Conservation (phyloP, 2,888 invertebrate genomes). For the Cheilosia grossa region DNA sequence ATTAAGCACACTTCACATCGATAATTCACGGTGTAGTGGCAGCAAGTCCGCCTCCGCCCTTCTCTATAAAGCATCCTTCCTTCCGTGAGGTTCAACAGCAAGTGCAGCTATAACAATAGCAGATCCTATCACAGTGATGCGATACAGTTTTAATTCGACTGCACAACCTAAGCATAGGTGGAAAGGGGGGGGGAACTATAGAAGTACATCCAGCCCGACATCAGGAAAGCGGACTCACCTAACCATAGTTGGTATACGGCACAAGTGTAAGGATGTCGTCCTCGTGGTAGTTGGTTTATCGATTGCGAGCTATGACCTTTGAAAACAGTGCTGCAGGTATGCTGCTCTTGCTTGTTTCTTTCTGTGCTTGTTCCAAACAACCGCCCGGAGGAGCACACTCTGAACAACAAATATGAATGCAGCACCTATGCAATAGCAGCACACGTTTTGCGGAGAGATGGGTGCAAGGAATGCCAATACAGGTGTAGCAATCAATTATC, state of each 20-base stretch:
- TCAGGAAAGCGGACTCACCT: too few relatives aligned
- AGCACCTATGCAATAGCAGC: background rate
- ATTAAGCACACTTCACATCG: slow-evolving; percentile 58
- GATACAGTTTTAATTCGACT: slow-evolving; percentile 20
- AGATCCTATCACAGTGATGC: slow-evolving; percentile 9
- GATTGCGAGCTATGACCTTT: slow-evolving; percentile 66
- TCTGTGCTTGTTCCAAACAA: slow-evolving; percentile 36
- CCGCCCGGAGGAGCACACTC: slow-evolving; percentile 40
- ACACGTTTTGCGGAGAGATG: background rate
- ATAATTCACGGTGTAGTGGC: slow-evolving; percentile 50
- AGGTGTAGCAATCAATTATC: slow-evolving; percentile 50
- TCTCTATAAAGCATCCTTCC: slow-evolving; percentile 20
- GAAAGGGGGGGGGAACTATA: background rate
- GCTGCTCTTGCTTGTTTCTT: slow-evolving; percentile 30
- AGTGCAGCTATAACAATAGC: slow-evolving; percentile 18
- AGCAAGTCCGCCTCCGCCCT: slow-evolving; percentile 14
- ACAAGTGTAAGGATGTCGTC: slow-evolving; percentile 27
- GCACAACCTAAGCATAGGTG: background rate
- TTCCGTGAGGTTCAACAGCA: slow-evolving; percentile 17
- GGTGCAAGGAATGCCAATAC: slow-evolving; percentile 23
- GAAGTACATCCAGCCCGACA: background rate
- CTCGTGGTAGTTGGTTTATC: slow-evolving; percentile 60
- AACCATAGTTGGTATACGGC: background rate
- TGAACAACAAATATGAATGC: slow-evolving; percentile 13
- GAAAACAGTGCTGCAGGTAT: slow-evolving; percentile 15